Percentiles rank a stretch among this genome's conserved stretches.
phyloP scores from a whole-genome alignment of 2,113 vertebrate genomes.

The Myiopsitta monachus region DNA sequence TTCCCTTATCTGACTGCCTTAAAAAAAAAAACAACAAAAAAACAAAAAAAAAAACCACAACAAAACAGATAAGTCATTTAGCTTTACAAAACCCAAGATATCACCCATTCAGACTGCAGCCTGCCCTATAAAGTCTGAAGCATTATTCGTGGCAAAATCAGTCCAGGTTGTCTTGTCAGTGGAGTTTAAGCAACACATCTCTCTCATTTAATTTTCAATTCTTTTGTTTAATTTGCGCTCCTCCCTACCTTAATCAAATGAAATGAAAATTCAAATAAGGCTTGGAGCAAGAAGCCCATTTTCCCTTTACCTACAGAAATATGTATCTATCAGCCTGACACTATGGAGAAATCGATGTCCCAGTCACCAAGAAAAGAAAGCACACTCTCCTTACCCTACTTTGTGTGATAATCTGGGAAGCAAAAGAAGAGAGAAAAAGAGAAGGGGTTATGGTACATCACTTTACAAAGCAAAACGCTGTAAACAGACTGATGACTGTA shows the following conservation, averaged over 20 bases:
- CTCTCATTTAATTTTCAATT: constrained; percentile 60
- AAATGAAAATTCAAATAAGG: constrained; percentile 65
- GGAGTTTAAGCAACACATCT: constrained; percentile 38
- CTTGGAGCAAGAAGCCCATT: constrained; percentile 12
- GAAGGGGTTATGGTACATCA: not conserved
- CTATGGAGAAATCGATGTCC: constrained; percentile 20
- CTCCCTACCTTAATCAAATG: constrained; percentile 55
- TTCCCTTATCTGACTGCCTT: constrained; percentile 82
- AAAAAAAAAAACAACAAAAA: constrained; percentile 48
- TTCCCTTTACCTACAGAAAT: constrained; percentile 43
- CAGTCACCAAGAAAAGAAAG: not conserved
- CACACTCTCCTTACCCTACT: not conserved
- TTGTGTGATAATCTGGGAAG: constrained; percentile 43
- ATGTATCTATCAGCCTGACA: not conserved
- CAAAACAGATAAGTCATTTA: constrained; percentile 58
- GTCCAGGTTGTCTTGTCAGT: constrained; percentile 47
- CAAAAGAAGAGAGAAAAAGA: not conserved
- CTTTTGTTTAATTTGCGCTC: constrained; percentile 69
- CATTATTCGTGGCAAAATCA: constrained; percentile 60
- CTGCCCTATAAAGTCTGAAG: constrained; percentile 69
- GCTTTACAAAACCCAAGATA: constrained; percentile 69
- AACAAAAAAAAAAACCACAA: not conserved
- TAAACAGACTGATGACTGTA: constrained; percentile 67
- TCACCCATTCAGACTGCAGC: constrained; percentile 50
- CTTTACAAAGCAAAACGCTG: constrained; percentile 54